A percentile compares a stretch with the other conserved stretches of the same genome.
Evolutionary conservation across 2,797 vertebrate genomes (phyloP).

Genomic region (Alosa sapidissima): DNA sequence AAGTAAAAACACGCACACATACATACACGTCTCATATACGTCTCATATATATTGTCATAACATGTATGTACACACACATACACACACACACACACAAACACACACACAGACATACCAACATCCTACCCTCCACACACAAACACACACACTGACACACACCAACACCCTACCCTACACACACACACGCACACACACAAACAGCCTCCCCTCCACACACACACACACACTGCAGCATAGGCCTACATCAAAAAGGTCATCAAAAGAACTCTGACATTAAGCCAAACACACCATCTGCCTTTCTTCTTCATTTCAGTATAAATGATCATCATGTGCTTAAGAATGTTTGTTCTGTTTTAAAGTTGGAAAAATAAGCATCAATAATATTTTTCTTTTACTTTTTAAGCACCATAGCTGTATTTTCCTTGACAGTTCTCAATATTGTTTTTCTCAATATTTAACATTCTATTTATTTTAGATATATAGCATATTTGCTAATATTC

Average conservation of each 20-base stretch:
- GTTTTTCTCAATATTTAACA: neutral
- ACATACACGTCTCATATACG: neutral
- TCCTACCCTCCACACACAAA: neutral
- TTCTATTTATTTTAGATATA: neutral
- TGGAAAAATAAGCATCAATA: too few species aligned
- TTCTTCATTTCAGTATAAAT: neutral
- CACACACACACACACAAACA: neutral
- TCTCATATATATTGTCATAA: neutral
- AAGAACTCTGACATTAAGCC: neutral
- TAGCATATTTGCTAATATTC: neutral
- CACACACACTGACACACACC: neutral
- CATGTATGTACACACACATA: neutral
- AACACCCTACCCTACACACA: neutral
- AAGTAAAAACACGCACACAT: neutral
- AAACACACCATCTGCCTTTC: neutral
- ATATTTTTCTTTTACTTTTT: neutral
- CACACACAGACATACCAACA: neutral
- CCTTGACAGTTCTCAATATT: neutral
- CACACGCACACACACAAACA: neutral
- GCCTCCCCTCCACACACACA: neutral
- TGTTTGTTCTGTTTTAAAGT: neutral
- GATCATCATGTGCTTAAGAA: neutral
- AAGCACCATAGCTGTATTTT: neutral
- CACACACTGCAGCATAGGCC: neutral
- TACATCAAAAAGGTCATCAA: slow-evolving; percentile 14